Conservation (phyloP, 1,140 invertebrate genomes). For the Cydia fagiglandana region DNA sequence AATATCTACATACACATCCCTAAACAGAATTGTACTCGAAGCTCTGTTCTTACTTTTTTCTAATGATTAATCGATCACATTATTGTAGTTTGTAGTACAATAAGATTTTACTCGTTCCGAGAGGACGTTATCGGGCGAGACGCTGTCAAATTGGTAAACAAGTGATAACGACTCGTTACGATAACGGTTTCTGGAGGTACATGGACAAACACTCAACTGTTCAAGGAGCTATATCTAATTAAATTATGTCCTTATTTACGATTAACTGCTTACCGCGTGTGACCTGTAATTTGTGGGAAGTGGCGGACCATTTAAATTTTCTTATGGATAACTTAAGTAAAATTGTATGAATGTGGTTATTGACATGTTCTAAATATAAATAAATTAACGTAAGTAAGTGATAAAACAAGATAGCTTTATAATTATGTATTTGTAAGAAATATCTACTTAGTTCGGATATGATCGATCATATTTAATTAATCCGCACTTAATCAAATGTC, state of each 20-base stretch:
- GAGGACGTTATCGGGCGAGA: slow-evolving; percentile 47
- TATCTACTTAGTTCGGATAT: no score
- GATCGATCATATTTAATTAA: slow-evolving; percentile 4
- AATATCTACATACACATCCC: no score
- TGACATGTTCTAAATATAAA: no score
- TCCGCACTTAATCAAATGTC: background rate
- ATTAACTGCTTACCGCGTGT: background rate
- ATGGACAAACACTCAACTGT: slow-evolving; percentile 23
- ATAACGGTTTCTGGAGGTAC: slow-evolving; percentile 42
- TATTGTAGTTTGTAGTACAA: slow-evolving; percentile 2
- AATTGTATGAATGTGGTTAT: background rate
- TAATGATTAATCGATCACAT: slow-evolving; percentile 5
- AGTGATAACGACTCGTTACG: slow-evolving; percentile 47
- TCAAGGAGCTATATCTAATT: slow-evolving; percentile 23
- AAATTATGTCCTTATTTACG: background rate
- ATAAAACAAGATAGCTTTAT: no score
- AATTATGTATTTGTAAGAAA: no score
- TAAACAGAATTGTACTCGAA: background rate
- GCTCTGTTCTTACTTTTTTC: background rate
- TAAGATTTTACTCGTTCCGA: slow-evolving; percentile 13
- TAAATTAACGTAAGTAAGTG: no score
- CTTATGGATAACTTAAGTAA: background rate
- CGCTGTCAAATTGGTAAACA: slow-evolving; percentile 65
- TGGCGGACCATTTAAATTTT: background rate
- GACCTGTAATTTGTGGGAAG: background rate